phyloP scores from a whole-genome alignment of 2,797 vertebrate species.

The Melanotaenia maccullochi region DNA sequence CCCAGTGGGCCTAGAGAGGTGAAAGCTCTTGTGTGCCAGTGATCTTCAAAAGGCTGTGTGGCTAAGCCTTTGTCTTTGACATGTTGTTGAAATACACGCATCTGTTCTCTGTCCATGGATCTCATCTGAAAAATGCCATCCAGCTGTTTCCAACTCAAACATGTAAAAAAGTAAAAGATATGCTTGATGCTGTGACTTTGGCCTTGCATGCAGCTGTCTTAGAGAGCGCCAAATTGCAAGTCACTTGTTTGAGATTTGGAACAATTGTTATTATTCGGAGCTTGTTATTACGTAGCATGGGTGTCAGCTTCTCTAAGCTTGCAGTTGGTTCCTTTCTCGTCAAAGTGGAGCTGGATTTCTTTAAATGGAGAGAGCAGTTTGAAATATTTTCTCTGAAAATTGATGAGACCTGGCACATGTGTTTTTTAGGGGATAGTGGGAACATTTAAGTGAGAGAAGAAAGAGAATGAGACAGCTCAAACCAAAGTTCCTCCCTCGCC shows the following conservation, averaged over 20 bases:
- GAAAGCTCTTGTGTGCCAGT: slow-evolving; percentile 99
- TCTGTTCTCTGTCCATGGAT: slow-evolving; percentile 93
- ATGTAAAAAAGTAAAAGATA: slow-evolving; percentile 49
- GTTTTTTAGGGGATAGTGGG: slow-evolving; percentile 79
- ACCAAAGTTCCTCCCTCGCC: slow-evolving; percentile 96
- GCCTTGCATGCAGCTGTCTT: slow-evolving; percentile 93
- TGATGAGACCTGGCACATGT: slow-evolving; percentile 99
- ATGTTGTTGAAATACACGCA: slow-evolving; percentile 82
- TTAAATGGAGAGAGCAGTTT: slow-evolving; percentile 97
- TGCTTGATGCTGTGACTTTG: slow-evolving; percentile 84
- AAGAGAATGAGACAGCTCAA: slow-evolving; percentile 87
- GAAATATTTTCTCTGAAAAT: slow-evolving; percentile 91
- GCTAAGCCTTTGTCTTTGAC: slow-evolving; percentile 90
- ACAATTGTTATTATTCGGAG: slow-evolving; percentile 75
- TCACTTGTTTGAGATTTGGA: slow-evolving; percentile 83
- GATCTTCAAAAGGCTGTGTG: slow-evolving; percentile 99
- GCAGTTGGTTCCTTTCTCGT: slow-evolving; percentile 68
- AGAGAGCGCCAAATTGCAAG: slow-evolving; percentile 88
- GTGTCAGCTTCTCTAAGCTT: slow-evolving; percentile 73
- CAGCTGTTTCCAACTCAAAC: slow-evolving; percentile 90
- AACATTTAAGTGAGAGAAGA: slow-evolving; percentile 89
- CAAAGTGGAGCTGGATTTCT: slow-evolving; percentile 81
- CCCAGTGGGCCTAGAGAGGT: slow-evolving; percentile 91
- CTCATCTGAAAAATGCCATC: slow-evolving; percentile 88
- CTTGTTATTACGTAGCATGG: slow-evolving; percentile 77